These are phyloP conservation scores for Nasonia vitripennis DNA, from an alignment of 1,140 invertebrate genomes.

Conservation along the genomic window DNA sequence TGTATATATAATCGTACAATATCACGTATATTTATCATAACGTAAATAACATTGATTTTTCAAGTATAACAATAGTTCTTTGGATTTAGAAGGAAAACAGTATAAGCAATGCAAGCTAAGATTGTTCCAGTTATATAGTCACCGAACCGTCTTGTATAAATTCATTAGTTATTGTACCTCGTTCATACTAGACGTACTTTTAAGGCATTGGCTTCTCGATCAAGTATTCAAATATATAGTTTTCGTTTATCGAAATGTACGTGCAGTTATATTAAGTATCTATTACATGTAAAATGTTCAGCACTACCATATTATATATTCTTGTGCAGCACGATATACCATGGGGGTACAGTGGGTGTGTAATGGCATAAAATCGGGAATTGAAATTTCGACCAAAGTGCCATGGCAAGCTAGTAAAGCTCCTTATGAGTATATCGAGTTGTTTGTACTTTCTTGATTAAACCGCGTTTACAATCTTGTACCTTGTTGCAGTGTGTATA, in stretches of 20 bases:
- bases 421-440: neutral
- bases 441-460: conserved; percentile 2
- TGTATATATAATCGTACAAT: neutral
- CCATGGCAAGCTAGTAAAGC: neutral
- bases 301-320: no score
- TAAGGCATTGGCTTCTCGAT: neutral
- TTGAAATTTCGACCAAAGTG: no score
- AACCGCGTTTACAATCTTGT: neutral
- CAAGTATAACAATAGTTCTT: conserved; percentile 22
- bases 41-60: conserved; percentile 10
- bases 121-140: neutral
- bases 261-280: no score
- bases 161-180: neutral
- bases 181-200: neutral
- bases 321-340: no score
- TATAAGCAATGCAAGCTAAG: neutral
- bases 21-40: conserved; percentile 8
- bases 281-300: no score
- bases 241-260: no score
- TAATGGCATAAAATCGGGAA: no score
- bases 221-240: neutral
- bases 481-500: no score
- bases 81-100: neutral
- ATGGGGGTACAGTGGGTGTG: no score
- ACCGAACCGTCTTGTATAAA: neutral